phyloP scores from a whole-genome alignment of 2,888 invertebrate species.

The Formica aserva region DNA sequence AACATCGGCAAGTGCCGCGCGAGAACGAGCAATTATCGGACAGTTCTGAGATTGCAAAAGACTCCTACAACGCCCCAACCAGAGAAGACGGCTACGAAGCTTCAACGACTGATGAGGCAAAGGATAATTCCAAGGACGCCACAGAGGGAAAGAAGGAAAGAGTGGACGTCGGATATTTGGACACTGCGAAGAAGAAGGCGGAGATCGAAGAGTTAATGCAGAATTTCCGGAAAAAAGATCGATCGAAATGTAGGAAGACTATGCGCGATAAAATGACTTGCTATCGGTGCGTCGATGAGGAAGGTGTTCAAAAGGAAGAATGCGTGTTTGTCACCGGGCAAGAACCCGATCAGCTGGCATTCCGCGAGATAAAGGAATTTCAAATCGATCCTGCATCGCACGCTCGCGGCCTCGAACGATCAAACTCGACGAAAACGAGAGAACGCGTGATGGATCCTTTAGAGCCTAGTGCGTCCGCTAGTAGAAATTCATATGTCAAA shows the following conservation, averaged over 20 bases:
- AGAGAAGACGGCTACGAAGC: conserved; percentile 36
- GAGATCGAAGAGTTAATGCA: conserved; percentile 91
- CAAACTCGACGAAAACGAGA: conserved; percentile 66
- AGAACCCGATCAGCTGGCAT: conserved; percentile 89
- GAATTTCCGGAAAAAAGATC: conserved; percentile 91
- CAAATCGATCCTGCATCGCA: conserved; percentile 56
- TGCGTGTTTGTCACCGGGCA: conserved; percentile 92
- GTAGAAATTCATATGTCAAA: conserved; percentile 61
- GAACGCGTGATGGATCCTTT: neutral
- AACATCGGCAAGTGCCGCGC: conserved; percentile 37
- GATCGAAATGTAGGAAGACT: conserved; percentile 90
- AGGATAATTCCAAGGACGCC: conserved; percentile 11
- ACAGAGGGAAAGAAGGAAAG: conserved; percentile 45
- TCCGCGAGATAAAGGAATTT: conserved; percentile 89
- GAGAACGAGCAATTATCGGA: neutral
- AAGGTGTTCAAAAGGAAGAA: conserved; percentile 91
- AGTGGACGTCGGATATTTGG: conserved; percentile 73
- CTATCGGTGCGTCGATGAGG: conserved; percentile 90
- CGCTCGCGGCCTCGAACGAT: neutral
- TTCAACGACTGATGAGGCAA: conserved; percentile 14
- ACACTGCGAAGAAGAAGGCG: conserved; percentile 86
- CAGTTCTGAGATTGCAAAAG: neutral
- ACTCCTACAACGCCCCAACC: conserved; percentile 14
- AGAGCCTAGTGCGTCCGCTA: conserved; percentile 71
- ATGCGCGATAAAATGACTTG: conserved; percentile 92